Conservation (phyloP, 1,140 invertebrate species). For the Lepidurus couesii region DNA sequence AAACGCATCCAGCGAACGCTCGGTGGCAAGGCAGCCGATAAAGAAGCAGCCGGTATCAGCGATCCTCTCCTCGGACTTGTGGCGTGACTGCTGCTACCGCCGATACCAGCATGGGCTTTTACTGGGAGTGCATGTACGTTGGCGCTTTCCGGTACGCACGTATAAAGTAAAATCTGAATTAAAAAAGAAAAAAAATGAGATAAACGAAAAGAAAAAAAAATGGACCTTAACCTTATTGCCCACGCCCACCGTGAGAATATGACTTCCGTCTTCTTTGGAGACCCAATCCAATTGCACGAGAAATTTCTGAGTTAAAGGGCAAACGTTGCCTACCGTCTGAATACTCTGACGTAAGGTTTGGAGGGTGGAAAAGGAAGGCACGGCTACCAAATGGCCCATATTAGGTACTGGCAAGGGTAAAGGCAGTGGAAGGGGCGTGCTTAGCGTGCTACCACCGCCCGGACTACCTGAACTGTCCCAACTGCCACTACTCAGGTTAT, state of each 20-base stretch:
- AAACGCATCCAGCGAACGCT: slow-evolving; percentile 79
- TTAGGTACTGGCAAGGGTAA: slow-evolving; percentile 33
- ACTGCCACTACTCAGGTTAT: background rate
- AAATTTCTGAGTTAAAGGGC: slow-evolving; percentile 77
- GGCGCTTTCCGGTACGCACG: slow-evolving; percentile 35
- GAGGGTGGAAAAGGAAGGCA: slow-evolving; percentile 86
- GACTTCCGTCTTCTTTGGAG: slow-evolving; percentile 96
- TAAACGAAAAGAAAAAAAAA: background rate
- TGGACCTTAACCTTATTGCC: slow-evolving; percentile 47
- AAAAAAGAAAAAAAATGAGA: background rate
- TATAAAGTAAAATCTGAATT: slow-evolving; percentile 41
- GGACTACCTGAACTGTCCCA: background rate
- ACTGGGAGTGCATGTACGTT: slow-evolving; percentile 37
- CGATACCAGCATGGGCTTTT: slow-evolving; percentile 37
- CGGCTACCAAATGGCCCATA: slow-evolving; percentile 62
- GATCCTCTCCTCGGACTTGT: background rate
- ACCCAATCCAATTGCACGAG: slow-evolving; percentile 95
- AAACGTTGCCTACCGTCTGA: slow-evolving; percentile 83
- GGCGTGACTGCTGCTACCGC: background rate
- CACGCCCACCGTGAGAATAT: slow-evolving; percentile 93
- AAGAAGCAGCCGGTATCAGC: background rate
- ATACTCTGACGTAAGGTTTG: slow-evolving; percentile 82
- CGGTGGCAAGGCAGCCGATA: background rate
- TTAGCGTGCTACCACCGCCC: background rate
- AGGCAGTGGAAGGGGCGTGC: slow-evolving; percentile 20